phyloP scores from a whole-genome alignment of 2,113 vertebrate species.

The Neogale vison region DNA sequence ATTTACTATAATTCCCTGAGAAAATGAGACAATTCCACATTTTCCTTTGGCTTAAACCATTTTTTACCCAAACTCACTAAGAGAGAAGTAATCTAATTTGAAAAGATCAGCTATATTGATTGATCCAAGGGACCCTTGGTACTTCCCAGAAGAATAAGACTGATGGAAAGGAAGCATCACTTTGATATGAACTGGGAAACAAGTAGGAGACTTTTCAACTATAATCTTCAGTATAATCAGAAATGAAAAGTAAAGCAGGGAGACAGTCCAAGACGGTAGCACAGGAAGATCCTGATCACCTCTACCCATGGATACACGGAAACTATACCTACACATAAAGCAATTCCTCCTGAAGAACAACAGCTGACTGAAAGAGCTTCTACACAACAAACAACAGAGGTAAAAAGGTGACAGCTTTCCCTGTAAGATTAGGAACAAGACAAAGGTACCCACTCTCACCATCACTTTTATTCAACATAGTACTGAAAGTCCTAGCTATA shows the following conservation, averaged over 20 bases:
- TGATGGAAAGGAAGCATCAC: not conserved
- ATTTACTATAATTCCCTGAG: not conserved
- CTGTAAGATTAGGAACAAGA: not conserved
- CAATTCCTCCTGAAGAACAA: not conserved
- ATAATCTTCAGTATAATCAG: not conserved
- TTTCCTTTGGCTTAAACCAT: not conserved
- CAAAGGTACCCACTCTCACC: not conserved
- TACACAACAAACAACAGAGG: not conserved
- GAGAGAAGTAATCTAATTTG: not conserved
- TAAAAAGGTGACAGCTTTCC: not conserved
- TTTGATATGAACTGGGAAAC: conserved; percentile 28
- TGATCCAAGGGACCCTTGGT: not conserved
- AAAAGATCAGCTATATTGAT: not conserved
- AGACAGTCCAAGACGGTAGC: not conserved
- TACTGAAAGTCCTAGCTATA: not conserved
- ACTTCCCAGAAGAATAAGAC: not conserved
- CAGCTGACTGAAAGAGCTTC: not conserved
- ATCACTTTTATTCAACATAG: not conserved
- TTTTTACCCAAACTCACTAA: conserved; percentile 21
- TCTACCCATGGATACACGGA: not conserved
- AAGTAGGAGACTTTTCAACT: not conserved
- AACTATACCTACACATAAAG: not conserved
- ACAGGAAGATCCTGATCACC: not conserved
- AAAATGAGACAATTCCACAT: not conserved
- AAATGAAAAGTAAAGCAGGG: conserved; percentile 36